Percentiles rank a stretch among this genome's conserved stretches.
phyloP scores from a whole-genome alignment of 2,888 invertebrate species.

The Cetonia aurata region DNA sequence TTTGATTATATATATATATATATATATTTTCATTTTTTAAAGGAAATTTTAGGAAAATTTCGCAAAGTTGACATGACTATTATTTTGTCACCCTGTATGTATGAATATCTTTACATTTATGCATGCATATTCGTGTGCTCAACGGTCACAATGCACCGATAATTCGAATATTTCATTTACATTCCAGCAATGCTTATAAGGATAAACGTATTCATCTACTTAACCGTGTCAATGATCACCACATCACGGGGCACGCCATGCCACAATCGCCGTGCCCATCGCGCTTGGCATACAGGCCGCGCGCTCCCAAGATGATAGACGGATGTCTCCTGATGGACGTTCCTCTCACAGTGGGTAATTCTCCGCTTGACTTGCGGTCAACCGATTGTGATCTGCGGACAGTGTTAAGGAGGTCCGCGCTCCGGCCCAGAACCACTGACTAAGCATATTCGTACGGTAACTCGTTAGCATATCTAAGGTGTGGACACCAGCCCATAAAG shows the following conservation, averaged over 20 bases:
- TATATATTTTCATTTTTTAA: too few relatives aligned
- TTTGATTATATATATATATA: too few relatives aligned
- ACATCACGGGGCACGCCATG: conserved; percentile 38
- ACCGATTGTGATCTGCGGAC: conserved; percentile 50
- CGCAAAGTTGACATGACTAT: too few relatives aligned
- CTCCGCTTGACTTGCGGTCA: conserved; percentile 45
- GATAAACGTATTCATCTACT: conserved; percentile 46
- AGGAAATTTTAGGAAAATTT: too few relatives aligned
- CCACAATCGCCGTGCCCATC: conserved; percentile 50
- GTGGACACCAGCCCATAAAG: conserved; percentile 53
- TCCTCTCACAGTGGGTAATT: conserved; percentile 44
- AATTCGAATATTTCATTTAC: conserved; percentile 40
- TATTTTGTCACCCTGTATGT: too few relatives aligned
- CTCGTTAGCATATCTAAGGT: conserved; percentile 59
- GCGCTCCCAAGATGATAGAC: conserved; percentile 20
- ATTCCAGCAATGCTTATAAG: conserved; percentile 43
- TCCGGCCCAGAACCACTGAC: conserved; percentile 49
- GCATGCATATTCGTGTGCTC: background rate
- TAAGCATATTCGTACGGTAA: conserved; percentile 55
- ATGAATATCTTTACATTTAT: background rate
- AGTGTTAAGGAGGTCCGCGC: conserved; percentile 48
- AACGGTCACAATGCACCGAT: conserved; percentile 13
- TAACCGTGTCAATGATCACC: conserved; percentile 44
- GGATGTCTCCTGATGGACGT: conserved; percentile 31
- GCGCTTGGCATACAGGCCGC: background rate